These are phyloP conservation scores for Atrichornis clamosus DNA, from an alignment of 2,113 vertebrate species.

Conservation along the genomic window DNA sequence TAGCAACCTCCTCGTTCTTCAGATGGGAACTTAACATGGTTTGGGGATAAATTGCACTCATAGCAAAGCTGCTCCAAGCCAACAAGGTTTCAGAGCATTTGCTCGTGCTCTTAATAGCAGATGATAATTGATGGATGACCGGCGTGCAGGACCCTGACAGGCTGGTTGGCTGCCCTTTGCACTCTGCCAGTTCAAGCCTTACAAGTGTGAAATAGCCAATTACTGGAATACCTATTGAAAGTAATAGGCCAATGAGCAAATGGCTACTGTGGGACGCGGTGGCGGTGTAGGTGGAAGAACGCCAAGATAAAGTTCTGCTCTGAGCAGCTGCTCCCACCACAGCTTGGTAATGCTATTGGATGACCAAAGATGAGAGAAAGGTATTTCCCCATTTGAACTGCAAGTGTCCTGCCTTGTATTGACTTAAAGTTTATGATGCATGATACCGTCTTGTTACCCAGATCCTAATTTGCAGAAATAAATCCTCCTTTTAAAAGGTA, in stretches of 20 bases:
- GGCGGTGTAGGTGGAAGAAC: slow-evolving; percentile 73
- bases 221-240: slow-evolving; percentile 88
- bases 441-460: slow-evolving; percentile 88
- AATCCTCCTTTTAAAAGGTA: slow-evolving; percentile 93
- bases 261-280: slow-evolving; percentile 84
- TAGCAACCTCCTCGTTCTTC: slow-evolving; percentile 47
- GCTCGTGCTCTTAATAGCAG: slow-evolving; percentile 81
- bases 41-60: slow-evolving; percentile 52
- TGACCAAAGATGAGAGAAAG: slow-evolving; percentile 68
- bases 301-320: slow-evolving; percentile 86
- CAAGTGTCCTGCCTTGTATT: slow-evolving; percentile 84
- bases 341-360: slow-evolving; percentile 64
- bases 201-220: slow-evolving; percentile 99
- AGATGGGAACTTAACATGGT: slow-evolving; percentile 42
- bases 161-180: slow-evolving; percentile 91
- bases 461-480: slow-evolving; percentile 91
- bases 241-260: slow-evolving; percentile 96
- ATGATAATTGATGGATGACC: slow-evolving; percentile 97
- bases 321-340: slow-evolving; percentile 80
- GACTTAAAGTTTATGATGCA: slow-evolving; percentile 97
- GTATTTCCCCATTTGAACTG: slow-evolving; percentile 76
- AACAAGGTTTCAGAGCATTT: slow-evolving; percentile 77
- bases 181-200: slow-evolving; percentile 92
- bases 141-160: slow-evolving; percentile 84
- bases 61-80: slow-evolving; percentile 73